Evolutionary conservation across 2,888 invertebrate species (phyloP).

Genomic region (Fissipunctia ypsillon): DNA sequence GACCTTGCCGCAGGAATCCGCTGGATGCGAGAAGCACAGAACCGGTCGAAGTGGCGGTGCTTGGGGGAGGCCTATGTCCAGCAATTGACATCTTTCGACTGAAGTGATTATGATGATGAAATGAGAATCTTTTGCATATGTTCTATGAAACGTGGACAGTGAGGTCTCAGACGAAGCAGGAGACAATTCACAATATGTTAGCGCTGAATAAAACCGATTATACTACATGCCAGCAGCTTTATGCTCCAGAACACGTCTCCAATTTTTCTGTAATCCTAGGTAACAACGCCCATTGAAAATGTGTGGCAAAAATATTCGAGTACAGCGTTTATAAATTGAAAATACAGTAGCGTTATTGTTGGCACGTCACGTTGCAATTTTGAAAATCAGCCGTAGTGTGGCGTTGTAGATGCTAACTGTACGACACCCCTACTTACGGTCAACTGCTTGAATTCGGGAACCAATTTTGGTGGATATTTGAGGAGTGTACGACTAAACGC

Average conservation of each 20-base stretch:
- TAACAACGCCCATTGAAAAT: slow-evolving; percentile 48
- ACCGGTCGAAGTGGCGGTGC: background rate
- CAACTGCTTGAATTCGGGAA: background rate
- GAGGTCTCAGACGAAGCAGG: background rate
- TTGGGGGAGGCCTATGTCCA: background rate
- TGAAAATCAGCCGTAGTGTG: slow-evolving; percentile 68
- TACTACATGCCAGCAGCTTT: background rate
- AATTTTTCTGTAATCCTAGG: slow-evolving; percentile 26
- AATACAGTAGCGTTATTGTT: slow-evolving; percentile 71
- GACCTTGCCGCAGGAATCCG: background rate
- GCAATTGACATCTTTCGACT: background rate
- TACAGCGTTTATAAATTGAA: slow-evolving; percentile 69
- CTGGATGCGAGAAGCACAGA: too few relatives aligned
- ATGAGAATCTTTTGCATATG: background rate
- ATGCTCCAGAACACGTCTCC: background rate
- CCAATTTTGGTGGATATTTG: background rate
- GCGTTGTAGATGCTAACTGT: slow-evolving; percentile 64
- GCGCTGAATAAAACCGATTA: background rate
- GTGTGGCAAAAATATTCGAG: slow-evolving; percentile 58
- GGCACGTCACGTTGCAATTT: slow-evolving; percentile 70
- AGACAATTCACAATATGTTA: background rate
- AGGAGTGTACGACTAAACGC: too few relatives aligned
- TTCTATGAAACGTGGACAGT: background rate
- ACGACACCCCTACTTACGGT: slow-evolving; percentile 59
- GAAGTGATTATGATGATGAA: background rate